phyloP scores from a whole-genome alignment of 2,888 invertebrate genomes.

The Drosophila setosimentum region DNA sequence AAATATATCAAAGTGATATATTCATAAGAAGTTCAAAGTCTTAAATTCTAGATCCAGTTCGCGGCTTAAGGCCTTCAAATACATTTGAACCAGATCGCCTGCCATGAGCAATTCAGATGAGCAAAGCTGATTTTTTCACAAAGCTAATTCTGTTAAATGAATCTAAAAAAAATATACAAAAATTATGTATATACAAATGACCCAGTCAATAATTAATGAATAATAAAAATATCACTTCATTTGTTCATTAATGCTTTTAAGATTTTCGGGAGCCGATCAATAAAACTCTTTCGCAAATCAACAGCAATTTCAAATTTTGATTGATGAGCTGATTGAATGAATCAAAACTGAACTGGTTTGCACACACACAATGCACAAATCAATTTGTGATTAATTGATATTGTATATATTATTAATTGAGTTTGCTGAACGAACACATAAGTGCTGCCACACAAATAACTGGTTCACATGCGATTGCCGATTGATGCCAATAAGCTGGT shows the following conservation, averaged over 20 bases:
- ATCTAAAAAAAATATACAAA: neutral
- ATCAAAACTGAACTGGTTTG: slow-evolving; percentile 17
- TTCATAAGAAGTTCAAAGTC: neutral
- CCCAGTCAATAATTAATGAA: neutral
- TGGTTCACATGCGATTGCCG: slow-evolving; percentile 37
- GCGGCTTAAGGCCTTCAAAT: neutral
- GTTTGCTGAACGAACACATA: slow-evolving; percentile 8
- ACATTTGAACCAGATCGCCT: neutral
- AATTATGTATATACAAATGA: neutral
- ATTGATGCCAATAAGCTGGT: slow-evolving; percentile 12
- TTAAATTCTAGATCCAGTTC: neutral
- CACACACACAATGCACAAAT: neutral
- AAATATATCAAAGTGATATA: neutral
- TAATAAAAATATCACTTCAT: neutral
- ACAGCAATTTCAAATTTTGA: neutral
- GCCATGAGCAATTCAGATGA: neutral
- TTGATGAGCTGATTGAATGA: slow-evolving; percentile 4
- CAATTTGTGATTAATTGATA: neutral
- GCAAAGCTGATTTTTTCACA: neutral
- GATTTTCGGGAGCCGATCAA: neutral
- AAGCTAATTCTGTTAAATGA: neutral
- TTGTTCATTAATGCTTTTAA: neutral
- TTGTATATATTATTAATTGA: slow-evolving; percentile 18
- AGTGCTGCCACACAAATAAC: slow-evolving; percentile 32
- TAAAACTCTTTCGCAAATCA: slow-evolving; percentile 1